Conservation (phyloP, 2,888 invertebrate genomes). For the Sepioteuthis lessoniana region DNA sequence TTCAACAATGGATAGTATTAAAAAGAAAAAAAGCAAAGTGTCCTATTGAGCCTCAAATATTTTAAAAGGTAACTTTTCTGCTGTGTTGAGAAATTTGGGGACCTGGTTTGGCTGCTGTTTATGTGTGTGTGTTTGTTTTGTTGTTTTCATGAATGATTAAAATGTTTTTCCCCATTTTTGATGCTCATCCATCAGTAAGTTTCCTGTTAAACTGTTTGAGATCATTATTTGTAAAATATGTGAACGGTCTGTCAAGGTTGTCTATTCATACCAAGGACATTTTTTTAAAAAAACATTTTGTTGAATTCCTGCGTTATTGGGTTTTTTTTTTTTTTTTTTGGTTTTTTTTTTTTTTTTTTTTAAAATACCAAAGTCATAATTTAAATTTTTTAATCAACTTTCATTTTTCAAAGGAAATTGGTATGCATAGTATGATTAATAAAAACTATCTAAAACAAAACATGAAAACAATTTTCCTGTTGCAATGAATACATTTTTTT, state of each 20-base stretch:
- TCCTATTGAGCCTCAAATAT: slow-evolving; percentile 33
- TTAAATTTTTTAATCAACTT: background rate
- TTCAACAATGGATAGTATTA: background rate
- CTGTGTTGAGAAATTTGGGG: slow-evolving; percentile 14
- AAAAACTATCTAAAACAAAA: background rate
- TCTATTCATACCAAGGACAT: background rate
- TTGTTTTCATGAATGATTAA: slow-evolving; percentile 23
- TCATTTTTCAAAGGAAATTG: slow-evolving; percentile 11
- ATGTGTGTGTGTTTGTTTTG: slow-evolving; percentile 24
- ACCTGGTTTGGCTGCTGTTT: slow-evolving; percentile 33
- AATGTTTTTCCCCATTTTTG: background rate
- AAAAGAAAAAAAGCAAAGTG: background rate
- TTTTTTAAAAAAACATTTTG: background rate
- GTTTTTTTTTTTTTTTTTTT: background rate
- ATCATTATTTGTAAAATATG: background rate
- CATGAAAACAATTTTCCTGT: background rate
- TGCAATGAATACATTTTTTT: slow-evolving; percentile 25
- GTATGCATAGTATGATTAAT: background rate
- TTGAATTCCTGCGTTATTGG: background rate
- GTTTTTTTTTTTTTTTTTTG: background rate
- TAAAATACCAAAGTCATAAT: background rate
- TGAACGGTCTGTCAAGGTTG: background rate
- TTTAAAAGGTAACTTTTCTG: slow-evolving; percentile 10
- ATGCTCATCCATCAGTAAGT: slow-evolving; percentile 23
- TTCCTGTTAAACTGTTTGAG: slow-evolving; percentile 33